Conservation (phyloP, 2,888 invertebrate genomes). For the Stegophylla sp. region DNA sequence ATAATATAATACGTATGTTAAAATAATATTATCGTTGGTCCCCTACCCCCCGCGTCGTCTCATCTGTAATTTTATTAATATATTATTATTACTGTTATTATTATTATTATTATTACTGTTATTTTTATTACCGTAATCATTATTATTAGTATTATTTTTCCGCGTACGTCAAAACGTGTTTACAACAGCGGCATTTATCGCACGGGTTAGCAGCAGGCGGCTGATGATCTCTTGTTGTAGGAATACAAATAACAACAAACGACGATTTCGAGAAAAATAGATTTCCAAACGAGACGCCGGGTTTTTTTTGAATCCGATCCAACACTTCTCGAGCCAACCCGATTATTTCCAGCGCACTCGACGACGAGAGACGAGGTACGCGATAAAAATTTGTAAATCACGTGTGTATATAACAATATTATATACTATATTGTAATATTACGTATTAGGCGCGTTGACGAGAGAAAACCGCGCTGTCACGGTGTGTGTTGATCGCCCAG, state of each 20-base stretch:
- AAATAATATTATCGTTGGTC: neutral
- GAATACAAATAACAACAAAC: neutral
- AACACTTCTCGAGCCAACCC: conserved; percentile 23
- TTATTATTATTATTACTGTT: too few species aligned
- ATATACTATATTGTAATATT: too few species aligned
- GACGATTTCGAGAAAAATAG: conserved; percentile 9
- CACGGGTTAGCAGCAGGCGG: too few species aligned
- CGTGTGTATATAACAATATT: neutral
- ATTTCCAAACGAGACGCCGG: conserved; percentile 18
- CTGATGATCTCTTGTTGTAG: too few species aligned
- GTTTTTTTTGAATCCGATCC: conserved; percentile 43
- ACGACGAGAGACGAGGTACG: neutral
- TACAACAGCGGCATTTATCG: too few species aligned
- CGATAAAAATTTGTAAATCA: neutral
- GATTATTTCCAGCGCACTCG: conserved; percentile 35
- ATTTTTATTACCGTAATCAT: too few species aligned
- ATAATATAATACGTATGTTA: too few species aligned
- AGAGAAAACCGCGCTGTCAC: conserved; percentile 30
- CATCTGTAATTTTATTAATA: too few species aligned
- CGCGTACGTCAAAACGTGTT: too few species aligned
- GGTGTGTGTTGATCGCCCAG: conserved; percentile 24
- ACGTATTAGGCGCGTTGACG: neutral
- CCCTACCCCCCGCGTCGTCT: neutral
- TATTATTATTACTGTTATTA: too few species aligned
- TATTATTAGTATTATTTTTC: too few species aligned